These are phyloP conservation scores for Synanthedon vespiformis DNA, from an alignment of 2,888 invertebrate species.

Conservation along the genomic window DNA sequence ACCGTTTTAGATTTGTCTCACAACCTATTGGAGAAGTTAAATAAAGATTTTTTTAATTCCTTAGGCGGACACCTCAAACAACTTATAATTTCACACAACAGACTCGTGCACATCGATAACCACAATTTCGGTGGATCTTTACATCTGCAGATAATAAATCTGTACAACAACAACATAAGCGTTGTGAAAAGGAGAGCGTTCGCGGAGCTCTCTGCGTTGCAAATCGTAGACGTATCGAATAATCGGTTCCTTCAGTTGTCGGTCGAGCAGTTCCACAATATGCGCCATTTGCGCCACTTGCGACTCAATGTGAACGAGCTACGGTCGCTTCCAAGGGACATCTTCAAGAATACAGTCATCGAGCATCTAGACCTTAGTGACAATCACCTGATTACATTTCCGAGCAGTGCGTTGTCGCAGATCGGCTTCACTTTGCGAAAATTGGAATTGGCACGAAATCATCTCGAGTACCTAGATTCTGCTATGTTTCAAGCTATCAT, in stretches of 20 bases:
- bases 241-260: conserved; percentile 28
- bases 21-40: conserved; percentile 71
- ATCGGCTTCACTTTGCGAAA: conserved; percentile 80
- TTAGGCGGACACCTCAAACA: conserved; percentile 27
- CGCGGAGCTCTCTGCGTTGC: conserved; percentile 40
- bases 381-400: conserved; percentile 79
- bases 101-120: conserved; percentile 48
- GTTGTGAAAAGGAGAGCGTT: conserved; percentile 75
- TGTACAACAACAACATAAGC: conserved; percentile 77
- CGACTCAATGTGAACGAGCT: conserved; percentile 76
- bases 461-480: conserved; percentile 83
- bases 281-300: conserved; percentile 75
- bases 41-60: conserved; percentile 69
- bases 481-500: conserved; percentile 78
- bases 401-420: conserved; percentile 77
- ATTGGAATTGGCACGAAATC: conserved; percentile 79
- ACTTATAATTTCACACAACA: conserved; percentile 72
- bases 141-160: conserved; percentile 50
- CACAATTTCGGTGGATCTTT: conserved; percentile 30
- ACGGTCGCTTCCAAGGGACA: conserved; percentile 77
- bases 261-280: conserved; percentile 52
- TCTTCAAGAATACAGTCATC: conserved; percentile 78
- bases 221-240: conserved; percentile 32
- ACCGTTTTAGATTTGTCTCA: conserved; percentile 75
- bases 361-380: conserved; percentile 81